Percentiles rank a stretch among this genome's conserved stretches.
phyloP scores from a whole-genome alignment of 2,113 vertebrate genomes.

The Saguinus midas region DNA sequence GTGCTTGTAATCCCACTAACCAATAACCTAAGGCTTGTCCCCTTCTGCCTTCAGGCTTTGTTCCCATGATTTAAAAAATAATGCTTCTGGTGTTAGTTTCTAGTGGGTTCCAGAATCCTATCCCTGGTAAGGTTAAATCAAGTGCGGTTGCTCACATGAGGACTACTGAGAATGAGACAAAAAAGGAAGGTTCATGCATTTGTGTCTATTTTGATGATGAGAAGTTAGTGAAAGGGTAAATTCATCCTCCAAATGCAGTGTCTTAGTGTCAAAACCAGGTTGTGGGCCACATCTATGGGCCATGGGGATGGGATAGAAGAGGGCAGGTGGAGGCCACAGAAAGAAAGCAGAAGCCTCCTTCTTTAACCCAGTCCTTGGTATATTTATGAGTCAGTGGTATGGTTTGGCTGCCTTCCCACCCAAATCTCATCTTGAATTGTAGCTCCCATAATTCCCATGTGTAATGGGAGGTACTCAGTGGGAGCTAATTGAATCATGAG shows the following conservation, averaged over 20 bases:
- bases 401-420: too few relatives aligned
- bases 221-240: background rate
- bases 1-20: background rate
- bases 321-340: background rate
- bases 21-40: background rate
- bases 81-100: background rate
- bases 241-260: background rate
- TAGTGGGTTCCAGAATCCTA: background rate
- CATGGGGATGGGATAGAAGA: background rate
- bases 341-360: background rate
- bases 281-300: background rate
- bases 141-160: background rate
- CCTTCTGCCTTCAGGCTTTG: background rate
- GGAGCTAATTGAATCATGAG: too few relatives aligned
- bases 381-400: background rate
- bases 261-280: background rate
- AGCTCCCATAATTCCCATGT: too few relatives aligned
- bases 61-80: background rate
- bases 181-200: background rate
- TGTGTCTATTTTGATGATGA: background rate
- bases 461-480: too few relatives aligned
- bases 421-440: too few relatives aligned
- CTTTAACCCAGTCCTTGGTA: background rate
- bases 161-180: background rate
- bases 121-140: background rate